phyloP scores from a whole-genome alignment of 2,888 invertebrate species.

The Pheosia gnoma region DNA sequence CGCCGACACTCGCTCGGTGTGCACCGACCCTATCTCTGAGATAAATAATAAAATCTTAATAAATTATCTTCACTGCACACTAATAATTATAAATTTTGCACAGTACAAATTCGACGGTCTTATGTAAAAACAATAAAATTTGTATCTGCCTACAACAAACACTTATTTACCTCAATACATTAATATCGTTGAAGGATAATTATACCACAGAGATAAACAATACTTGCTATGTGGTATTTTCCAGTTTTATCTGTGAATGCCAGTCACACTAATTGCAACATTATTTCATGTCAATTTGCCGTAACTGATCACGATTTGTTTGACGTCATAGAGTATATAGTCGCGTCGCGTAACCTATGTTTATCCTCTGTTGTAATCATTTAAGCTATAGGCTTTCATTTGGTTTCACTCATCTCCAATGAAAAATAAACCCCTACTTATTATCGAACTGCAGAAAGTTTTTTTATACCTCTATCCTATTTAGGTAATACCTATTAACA shows the following conservation, averaged over 20 bases:
- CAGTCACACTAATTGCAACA: constrained; percentile 27
- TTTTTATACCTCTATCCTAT: too few relatives aligned
- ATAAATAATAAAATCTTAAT: too few relatives aligned
- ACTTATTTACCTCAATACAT: constrained; percentile 36
- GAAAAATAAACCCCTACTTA: too few relatives aligned
- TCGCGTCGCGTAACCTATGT: constrained; percentile 13
- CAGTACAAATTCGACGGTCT: too few relatives aligned
- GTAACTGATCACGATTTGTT: constrained; percentile 34
- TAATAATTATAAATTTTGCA: too few relatives aligned
- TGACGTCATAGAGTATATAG: constrained; percentile 23
- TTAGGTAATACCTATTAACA: too few relatives aligned
- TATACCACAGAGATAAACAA: constrained; percentile 11
- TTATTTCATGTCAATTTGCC: constrained; percentile 32
- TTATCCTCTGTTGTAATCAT: constrained; percentile 7
- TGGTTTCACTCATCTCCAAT: too few relatives aligned
- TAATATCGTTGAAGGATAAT: constrained; percentile 1
- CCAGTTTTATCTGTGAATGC: constrained; percentile 32
- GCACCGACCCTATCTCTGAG: too few relatives aligned
- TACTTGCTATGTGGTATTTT: constrained; percentile 25
- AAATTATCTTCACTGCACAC: too few relatives aligned
- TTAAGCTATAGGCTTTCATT: neutral
- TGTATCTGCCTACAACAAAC: neutral
- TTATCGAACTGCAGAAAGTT: too few relatives aligned
- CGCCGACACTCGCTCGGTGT: too few relatives aligned
- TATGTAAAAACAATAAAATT: constrained; percentile 9